These are phyloP conservation scores for Bombus ignitus DNA, from an alignment of 1,140 invertebrate species.

Conservation along the genomic window DNA sequence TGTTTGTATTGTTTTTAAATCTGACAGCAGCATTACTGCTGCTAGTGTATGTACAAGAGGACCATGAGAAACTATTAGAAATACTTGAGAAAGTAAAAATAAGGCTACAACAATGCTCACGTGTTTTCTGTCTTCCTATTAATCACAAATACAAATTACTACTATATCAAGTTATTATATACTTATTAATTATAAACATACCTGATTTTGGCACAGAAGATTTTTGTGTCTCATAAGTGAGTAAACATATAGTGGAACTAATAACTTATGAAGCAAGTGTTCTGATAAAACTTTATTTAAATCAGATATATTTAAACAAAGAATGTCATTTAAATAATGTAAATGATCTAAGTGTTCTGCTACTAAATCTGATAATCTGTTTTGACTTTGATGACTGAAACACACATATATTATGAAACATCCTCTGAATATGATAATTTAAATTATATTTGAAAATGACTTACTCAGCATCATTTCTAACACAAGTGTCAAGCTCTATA, in stretches of 20 bases:
- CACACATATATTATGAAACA: constrained; percentile 30
- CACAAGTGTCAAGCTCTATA: constrained; percentile 96
- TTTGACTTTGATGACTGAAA: constrained; percentile 94
- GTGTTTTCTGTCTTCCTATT: constrained; percentile 79
- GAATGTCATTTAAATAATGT: constrained; percentile 99
- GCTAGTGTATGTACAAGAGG: constrained; percentile 94
- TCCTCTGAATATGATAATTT: constrained; percentile 13
- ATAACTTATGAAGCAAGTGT: constrained; percentile 95
- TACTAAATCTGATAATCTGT: constrained; percentile 95
- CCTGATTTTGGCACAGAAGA: constrained; percentile 77
- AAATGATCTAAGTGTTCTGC: constrained; percentile 99
- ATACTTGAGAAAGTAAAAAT: constrained; percentile 97
- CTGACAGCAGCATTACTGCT: constrained; percentile 93
- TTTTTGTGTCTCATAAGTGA: constrained; percentile 86
- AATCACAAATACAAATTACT: constrained; percentile 46
- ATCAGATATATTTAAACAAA: constrained; percentile 95
- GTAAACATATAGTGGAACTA: constrained; percentile 97
- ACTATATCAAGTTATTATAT: constrained; percentile 13
- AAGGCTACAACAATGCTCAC: constrained; percentile 93
- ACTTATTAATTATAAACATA: constrained; percentile 59
- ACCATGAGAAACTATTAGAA: constrained; percentile 94
- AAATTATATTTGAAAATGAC: constrained; percentile 71
- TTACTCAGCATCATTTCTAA: constrained; percentile 97
- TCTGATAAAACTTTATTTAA: constrained; percentile 98
- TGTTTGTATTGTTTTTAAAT: constrained; percentile 87